Base-by-base conservation (phyloP, 2,888 invertebrate genomes). In the Dusona sp. region DNA sequence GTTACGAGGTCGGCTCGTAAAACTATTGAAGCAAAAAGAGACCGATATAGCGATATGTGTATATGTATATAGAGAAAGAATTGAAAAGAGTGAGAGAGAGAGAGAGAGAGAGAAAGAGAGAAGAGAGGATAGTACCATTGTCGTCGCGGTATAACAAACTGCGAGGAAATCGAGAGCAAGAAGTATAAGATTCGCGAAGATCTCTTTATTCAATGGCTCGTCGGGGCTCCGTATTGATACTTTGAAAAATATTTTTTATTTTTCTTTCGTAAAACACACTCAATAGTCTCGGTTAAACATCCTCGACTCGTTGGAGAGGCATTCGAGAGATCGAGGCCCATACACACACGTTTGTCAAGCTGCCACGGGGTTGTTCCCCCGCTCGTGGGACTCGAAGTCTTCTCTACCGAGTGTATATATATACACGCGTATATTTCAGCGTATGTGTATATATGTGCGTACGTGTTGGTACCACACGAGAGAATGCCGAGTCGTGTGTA, bases 351-450 rank as follows among this genome's bases (percentile, higher is more conserved):
- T 74, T 80, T 82, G 81, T 79, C 80, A 85, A 25, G 72, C 88
- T 86, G 78, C 81, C 79, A 72, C 82, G 91, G 90, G 90, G 86
- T 91, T 91, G 90, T 90, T 88, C 89, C 90, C 88, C 91, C 90
- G 73, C 77, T 80, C 73, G 77, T 78, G 57, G 81, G 48, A 68
- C 64, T 74, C 85, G 65, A 73, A 78, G 45, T 64, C 22, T 64
- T 48, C 51, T 29, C 25, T 51, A 33, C 38, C 25, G 87, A 70
- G 86, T 79, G 73, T 88, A 81, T 87, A 48, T 45, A 25, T 61
- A 22, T 25, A 48, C 29, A 61, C 61, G 61, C 29, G 61, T 61
- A 61, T 61, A 29, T 61, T 61, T 61, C 29, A 29, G 29, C 57
- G 48, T 45, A 36, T 57, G 72, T 85, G 79, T 88, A 79, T 80